Conservation (phyloP, 2,113 vertebrate genomes). For the Bos javanicus region DNA sequence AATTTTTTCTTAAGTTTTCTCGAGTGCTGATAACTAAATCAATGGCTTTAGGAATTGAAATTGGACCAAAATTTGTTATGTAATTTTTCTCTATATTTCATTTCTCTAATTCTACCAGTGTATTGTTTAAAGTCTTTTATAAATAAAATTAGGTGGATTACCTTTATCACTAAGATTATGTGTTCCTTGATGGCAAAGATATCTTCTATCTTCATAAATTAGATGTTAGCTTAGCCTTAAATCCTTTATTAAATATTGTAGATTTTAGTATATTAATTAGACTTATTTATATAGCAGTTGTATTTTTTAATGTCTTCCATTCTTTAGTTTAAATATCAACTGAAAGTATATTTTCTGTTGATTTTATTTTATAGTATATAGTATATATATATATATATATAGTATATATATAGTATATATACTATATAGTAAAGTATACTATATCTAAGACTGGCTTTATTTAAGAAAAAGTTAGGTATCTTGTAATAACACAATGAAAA, state of each 20-base stretch:
- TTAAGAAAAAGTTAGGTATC: background rate
- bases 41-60: background rate
- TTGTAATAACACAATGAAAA: background rate
- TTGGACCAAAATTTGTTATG: background rate
- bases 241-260: background rate
- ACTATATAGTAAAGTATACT: no score
- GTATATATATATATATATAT: no score
- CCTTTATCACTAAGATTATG: background rate
- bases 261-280: background rate
- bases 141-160: background rate
- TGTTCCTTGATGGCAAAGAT: constrained; percentile 13
- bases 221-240: background rate
- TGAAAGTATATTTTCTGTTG: background rate
- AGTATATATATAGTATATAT: no score
- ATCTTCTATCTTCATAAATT: background rate
- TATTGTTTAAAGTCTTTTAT: background rate
- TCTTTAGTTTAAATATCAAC: background rate
- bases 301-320: background rate
- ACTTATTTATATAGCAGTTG: background rate
- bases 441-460: background rate
- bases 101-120: background rate
- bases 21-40: background rate
- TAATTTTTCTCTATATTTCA: background rate
- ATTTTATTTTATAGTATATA: background rate
- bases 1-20: background rate